Evolutionary conservation across 2,888 invertebrate genomes (phyloP), one percentile per base, ranked within the genome.

Genomic region (Callyntrura sp.): DNA sequence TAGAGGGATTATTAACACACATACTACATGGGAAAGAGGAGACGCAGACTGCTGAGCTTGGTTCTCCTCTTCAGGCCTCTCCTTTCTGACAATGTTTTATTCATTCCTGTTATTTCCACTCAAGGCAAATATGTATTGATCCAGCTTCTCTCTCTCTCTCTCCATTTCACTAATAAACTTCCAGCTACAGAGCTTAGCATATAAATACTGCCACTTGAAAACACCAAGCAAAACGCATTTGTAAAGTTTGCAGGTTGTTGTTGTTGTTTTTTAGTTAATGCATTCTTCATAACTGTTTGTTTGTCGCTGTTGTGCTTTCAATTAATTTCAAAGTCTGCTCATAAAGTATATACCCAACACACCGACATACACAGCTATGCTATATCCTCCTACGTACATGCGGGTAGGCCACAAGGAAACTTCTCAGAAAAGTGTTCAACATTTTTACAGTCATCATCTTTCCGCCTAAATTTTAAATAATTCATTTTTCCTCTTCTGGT

Each of bases 21-120:
- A 57, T 12, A 12, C 17, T n/a, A n/a, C n/a, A n/a, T n/a, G n/a
- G n/a, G n/a, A n/a, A n/a, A n/a, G n/a, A n/a, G n/a, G n/a, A 48
- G 6, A 48, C 11, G 8, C 48, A 48, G 17, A n/a, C n/a, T n/a
- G n/a, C n/a, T n/a, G n/a, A n/a, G n/a, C n/a, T n/a, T n/a, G n/a
- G n/a, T n/a, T n/a, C n/a, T n/a, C n/a, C n/a, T n/a, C n/a, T n/a
- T n/a, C n/a, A n/a, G n/a, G n/a, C n/a, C n/a, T n/a, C n/a, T n/a
- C n/a, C n/a, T n/a, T n/a, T 12, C 45, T 70, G 14, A 9, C 20
- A 45, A 82, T 82, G 65, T 82, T 82, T 82, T 82, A 82, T 82
- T 82, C 82, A 82, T 82, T 82, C 48, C 62, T 65, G 23, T 62
- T 81, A 81, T 82, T 82, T 82, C 65, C 82, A 65, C 82, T 82